These are phyloP conservation scores for Nipponia nippon DNA, from an alignment of 2,113 vertebrate species.

Conservation along the genomic window DNA sequence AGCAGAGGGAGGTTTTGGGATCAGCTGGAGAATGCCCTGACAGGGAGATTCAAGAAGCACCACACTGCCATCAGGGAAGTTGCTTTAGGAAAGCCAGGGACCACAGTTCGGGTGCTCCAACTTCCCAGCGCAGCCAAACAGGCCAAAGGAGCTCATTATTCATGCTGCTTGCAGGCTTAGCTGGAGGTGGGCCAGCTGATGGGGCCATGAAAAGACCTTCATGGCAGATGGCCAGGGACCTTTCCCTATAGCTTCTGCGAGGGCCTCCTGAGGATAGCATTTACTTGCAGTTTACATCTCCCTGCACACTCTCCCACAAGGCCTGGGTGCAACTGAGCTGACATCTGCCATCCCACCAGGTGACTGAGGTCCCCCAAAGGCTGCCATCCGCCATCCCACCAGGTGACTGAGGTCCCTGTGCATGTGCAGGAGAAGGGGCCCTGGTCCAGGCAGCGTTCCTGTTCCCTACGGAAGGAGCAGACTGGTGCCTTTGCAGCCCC, in stretches of 20 bases:
- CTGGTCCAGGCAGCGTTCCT: background rate
- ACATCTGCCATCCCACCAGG: background rate
- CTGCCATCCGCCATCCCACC: background rate
- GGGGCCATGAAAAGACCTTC: background rate
- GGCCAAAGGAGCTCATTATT: background rate
- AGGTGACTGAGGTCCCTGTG: background rate
- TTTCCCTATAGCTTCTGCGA: background rate
- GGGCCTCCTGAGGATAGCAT: background rate
- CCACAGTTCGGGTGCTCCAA: background rate
- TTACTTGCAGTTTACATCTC: background rate
- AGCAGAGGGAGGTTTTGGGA: background rate
- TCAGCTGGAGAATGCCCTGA: background rate
- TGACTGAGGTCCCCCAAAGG: background rate
- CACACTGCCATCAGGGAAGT: background rate
- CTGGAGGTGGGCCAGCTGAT: background rate
- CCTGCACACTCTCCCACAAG: fast-evolving
- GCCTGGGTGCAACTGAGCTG: background rate
- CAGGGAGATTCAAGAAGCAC: background rate
- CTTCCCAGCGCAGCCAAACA: background rate
- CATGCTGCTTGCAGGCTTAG: background rate
- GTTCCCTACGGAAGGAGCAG: background rate
- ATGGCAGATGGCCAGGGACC: background rate
- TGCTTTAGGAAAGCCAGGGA: background rate
- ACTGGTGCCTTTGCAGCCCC: background rate
- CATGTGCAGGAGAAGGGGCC: background rate